Evolutionary conservation across 2,113 vertebrate genomes (phyloP).

Genomic region (Heterochromis multidens): DNA sequence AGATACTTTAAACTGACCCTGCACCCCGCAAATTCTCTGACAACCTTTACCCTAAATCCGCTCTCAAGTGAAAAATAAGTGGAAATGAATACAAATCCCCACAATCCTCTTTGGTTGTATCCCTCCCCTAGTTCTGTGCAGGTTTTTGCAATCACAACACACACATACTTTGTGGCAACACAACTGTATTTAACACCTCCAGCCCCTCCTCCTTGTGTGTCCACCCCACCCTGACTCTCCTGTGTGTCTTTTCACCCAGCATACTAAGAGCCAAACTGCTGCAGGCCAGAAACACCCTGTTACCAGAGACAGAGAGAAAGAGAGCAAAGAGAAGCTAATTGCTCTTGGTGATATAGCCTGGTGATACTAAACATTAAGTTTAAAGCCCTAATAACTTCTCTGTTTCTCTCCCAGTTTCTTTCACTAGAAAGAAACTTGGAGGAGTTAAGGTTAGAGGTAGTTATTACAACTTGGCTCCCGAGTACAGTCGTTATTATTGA

Average conservation of each 20-base stretch:
- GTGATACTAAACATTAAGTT: neutral
- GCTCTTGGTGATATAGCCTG: neutral
- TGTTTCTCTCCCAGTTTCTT: neutral
- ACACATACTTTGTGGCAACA: neutral
- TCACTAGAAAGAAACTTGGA: neutral
- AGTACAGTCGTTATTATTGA: neutral
- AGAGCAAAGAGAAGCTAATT: neutral
- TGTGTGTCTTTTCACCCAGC: constrained; percentile 27
- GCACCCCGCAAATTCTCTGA: constrained; percentile 14
- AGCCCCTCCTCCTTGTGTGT: neutral
- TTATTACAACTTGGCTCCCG: neutral
- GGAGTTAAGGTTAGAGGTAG: neutral
- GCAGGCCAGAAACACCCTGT: constrained; percentile 35
- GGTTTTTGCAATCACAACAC: constrained; percentile 19
- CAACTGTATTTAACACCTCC: constrained; percentile 32
- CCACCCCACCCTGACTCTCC: constrained; percentile 24
- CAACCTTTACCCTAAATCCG: constrained; percentile 50
- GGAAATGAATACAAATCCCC: constrained; percentile 58
- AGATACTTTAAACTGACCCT: constrained; percentile 36
- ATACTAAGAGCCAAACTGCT: neutral
- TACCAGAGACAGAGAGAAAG: neutral
- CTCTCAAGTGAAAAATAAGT: constrained; percentile 37
- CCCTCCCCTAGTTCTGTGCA: neutral
- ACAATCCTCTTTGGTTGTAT: constrained; percentile 39
- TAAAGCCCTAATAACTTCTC: neutral